Percentiles rank a stretch among this genome's conserved stretches.
phyloP scores from a whole-genome alignment of 2,113 vertebrate genomes.

The Labeo rohita region DNA sequence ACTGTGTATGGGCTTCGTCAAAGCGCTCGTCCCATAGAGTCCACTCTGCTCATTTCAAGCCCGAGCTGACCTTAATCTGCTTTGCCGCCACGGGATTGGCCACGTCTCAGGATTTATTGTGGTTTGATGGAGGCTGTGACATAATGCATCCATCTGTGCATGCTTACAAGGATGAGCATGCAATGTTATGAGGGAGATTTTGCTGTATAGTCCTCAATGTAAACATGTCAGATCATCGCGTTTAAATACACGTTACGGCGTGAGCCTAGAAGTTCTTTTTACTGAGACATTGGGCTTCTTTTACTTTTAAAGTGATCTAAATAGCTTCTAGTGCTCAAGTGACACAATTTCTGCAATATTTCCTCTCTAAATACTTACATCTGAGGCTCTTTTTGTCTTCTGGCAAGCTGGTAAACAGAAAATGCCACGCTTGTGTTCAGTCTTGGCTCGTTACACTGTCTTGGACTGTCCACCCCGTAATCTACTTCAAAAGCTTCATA shows the following conservation, averaged over 20 bases:
- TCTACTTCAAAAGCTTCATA: conserved; percentile 30
- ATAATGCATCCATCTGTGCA: not conserved
- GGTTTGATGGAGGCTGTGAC: conserved; percentile 16
- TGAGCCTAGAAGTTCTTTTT: not conserved
- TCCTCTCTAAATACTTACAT: not conserved
- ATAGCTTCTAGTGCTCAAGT: not conserved
- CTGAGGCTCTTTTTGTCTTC: conserved; percentile 3
- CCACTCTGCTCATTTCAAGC: not conserved
- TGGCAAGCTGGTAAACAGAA: conserved; percentile 1
- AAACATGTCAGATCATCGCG: not conserved
- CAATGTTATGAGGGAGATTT: not conserved
- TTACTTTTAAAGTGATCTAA: conserved; percentile 18
- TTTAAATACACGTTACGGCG: not conserved
- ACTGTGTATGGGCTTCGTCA: not conserved
- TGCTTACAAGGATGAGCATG: not conserved
- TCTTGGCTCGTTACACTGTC: not conserved
- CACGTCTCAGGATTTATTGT: not conserved
- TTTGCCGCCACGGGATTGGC: conserved; percentile 3
- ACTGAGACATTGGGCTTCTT: not conserved
- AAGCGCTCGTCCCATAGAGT: conserved; percentile 1
- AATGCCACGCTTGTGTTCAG: not conserved
- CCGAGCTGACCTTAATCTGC: conserved; percentile 34
- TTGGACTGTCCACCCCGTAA: conserved; percentile 14
- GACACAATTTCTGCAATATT: not conserved
- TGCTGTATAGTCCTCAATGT: not conserved